Conservation (phyloP, 2,888 invertebrate species). For the Drosophila setosimentum region DNA sequence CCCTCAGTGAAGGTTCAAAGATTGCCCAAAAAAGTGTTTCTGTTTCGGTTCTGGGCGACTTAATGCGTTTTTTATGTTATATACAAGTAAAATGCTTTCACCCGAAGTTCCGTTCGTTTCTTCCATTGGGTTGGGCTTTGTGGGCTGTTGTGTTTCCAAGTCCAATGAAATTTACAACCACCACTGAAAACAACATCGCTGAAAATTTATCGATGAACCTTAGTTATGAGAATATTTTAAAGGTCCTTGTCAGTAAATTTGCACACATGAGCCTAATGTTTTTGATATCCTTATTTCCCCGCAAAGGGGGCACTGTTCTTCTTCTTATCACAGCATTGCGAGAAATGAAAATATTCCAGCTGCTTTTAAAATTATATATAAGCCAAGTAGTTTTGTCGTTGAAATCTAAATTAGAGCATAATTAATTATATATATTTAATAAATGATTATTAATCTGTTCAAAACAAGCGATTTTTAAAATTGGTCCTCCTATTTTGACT, state of each 20-base stretch:
- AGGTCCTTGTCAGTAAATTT: slow-evolving; percentile 5
- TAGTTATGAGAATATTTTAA: neutral
- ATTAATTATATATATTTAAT: neutral
- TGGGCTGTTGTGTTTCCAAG: slow-evolving; percentile 36
- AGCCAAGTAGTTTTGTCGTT: no score
- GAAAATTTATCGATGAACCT: slow-evolving; percentile 24
- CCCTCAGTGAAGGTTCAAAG: slow-evolving; percentile 66
- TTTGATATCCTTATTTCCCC: neutral
- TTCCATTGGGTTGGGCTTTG: slow-evolving; percentile 29
- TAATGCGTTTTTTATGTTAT: slow-evolving; percentile 80
- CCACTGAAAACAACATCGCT: slow-evolving; percentile 53
- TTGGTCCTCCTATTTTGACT: neutral
- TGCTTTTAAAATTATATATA: neutral
- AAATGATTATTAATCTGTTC: neutral
- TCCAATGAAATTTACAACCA: slow-evolving; percentile 59
- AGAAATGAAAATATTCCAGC: neutral
- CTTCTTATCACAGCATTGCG: neutral
- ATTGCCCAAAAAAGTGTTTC: slow-evolving; percentile 67
- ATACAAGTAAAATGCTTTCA: slow-evolving; percentile 53
- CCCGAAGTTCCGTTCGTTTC: slow-evolving; percentile 40
- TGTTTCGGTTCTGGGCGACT: slow-evolving; percentile 64
- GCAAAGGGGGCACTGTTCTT: neutral
- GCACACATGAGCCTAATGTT: slow-evolving; percentile 1
- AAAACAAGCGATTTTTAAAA: neutral
- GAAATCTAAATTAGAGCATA: neutral